Evolutionary conservation across 2,888 invertebrate genomes (phyloP), one percentile per base, ranked within the genome.

Genomic region (Stomorhina lunata): DNA sequence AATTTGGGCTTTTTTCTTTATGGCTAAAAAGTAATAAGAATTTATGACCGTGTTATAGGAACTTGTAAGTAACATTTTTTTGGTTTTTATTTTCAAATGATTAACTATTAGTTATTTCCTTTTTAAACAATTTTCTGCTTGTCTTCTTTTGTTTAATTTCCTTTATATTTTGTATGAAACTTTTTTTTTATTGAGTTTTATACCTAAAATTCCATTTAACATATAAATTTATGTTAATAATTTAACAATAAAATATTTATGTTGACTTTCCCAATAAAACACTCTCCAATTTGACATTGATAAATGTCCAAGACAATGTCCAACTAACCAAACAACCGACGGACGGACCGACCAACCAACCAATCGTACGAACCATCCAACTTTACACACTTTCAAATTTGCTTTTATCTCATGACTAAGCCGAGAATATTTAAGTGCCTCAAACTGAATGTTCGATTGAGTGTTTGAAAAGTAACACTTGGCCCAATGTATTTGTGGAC

Each of bases 151-250:
- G 12, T 43, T 45, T 75, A 25, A 43, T 75, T 75, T 65, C 48
- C 45, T 66, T 57, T 48, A 20, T n/a, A 17, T 48, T 61, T n/a
- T n/a, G n/a, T n/a, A 22, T 20, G 27, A 71, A 63, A 34, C 17
- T n/a, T 63, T 73, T 61, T 40, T 50, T 53, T 53, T 63, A 9
- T 22, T 7, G n/a, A n/a, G n/a, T n/a, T n/a, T 66, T 50, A 34
- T 71, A 55, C 6, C n/a, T 22, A 1, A 15, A 37, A 40, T 37
- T 63, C 55, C 17, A 48, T 61, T 57, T 34, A 61, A 81, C 72
- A 68, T 37, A 66, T 55, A 81, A 81, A 78, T 81, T 78, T 55
- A 78, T 81, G 81, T 81, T 78, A 69, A 81, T 81, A 78, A 81
- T 78, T 78, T 57, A 78, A 4, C 34, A 29, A 76, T 76, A 76